phyloP scores from a whole-genome alignment of 2,113 vertebrate species.

The Cyrtonyx montezumae region DNA sequence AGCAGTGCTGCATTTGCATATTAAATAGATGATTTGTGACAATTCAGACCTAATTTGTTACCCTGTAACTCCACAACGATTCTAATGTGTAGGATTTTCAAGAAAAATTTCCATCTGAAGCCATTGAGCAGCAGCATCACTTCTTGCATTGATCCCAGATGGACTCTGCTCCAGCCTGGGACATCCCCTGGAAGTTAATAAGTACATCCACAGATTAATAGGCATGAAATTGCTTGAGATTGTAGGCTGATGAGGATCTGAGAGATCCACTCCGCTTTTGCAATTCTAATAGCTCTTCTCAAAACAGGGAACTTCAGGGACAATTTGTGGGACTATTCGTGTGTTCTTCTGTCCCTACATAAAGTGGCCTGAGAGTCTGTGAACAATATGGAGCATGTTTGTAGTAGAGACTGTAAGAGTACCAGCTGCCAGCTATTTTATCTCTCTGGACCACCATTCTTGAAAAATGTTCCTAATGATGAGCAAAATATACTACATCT shows the following conservation, averaged over 20 bases:
- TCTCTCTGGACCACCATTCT: neutral
- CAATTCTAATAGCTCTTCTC: neutral
- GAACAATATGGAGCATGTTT: fast-evolving
- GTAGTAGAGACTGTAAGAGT: neutral
- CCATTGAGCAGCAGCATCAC: neutral
- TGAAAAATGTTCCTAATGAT: neutral
- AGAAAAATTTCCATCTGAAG: neutral
- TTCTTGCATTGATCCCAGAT: neutral
- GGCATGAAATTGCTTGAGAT: neutral
- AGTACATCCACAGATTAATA: neutral
- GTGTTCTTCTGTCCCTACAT: neutral
- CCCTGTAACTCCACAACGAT: neutral
- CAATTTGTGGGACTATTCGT: neutral
- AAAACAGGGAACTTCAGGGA: neutral
- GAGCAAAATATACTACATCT: neutral
- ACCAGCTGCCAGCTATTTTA: neutral
- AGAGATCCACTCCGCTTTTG: neutral
- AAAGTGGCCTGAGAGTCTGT: fast-evolving
- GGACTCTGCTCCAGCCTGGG: fast-evolving
- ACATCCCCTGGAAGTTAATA: neutral
- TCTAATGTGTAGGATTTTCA: neutral
- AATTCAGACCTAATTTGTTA: neutral
- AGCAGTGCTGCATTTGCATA: neutral
- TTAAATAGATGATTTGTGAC: neutral
- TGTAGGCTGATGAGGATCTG: neutral